Percentiles rank a stretch among this genome's conserved stretches.
Conservation (phyloP, 1,140 invertebrate species). For the Trachymyrmex cornetzi region DNA sequence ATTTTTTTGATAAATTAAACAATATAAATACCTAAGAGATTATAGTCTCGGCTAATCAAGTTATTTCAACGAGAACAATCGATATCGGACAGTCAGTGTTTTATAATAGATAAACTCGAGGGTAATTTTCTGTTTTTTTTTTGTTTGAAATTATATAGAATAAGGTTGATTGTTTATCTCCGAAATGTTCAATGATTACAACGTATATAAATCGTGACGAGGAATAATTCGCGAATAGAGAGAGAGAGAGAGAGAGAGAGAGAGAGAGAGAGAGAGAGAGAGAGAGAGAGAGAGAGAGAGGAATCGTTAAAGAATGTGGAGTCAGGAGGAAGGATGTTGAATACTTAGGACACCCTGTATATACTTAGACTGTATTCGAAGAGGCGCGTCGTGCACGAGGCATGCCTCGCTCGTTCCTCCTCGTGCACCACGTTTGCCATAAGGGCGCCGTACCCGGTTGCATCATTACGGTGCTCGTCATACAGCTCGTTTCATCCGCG, state of each 20-base stretch:
- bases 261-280: background rate
- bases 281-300: background rate
- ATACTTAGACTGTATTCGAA: constrained; percentile 58
- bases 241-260: background rate
- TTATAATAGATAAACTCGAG: background rate
- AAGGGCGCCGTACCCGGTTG: constrained; percentile 75
- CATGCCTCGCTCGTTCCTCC: constrained; percentile 80
- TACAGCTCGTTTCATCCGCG: constrained; percentile 73
- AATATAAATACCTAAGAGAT: background rate
- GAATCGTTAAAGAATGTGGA: background rate
- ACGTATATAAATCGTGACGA: background rate
- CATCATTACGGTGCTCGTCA: constrained; percentile 68
- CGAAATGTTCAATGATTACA: background rate
- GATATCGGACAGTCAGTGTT: background rate
- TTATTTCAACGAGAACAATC: constrained; percentile 11
- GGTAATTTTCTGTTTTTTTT: background rate
- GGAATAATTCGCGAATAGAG: background rate
- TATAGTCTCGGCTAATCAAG: background rate
- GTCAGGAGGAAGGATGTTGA: background rate
- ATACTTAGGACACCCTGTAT: constrained; percentile 40
- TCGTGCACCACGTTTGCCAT: constrained; percentile 80
- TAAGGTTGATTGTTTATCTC: background rate
- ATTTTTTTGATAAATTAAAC: background rate
- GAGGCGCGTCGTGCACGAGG: constrained; percentile 75
- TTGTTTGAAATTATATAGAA: background rate